Evolutionary conservation across 2,113 vertebrate species (phyloP), one percentile per base, ranked within the genome.

Genomic region (Aspidoscelis tigris): DNA sequence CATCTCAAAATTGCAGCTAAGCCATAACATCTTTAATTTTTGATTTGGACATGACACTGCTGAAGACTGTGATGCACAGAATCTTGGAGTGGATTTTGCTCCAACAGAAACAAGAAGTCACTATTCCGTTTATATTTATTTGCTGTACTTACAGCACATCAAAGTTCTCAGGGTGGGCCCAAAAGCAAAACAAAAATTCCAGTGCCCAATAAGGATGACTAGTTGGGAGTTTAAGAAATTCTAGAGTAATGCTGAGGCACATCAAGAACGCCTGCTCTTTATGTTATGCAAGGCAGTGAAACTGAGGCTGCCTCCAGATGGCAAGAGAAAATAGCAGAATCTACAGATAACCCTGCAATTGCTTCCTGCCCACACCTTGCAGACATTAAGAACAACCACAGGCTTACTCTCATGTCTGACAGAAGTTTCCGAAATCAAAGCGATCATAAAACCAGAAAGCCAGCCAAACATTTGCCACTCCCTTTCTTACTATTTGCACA

Each of bases 211-310:
- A 9, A 50, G 8, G 47, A 50, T 6, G 47, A 50, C 92, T 73
- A 91, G 87, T 83, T 90, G 86, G 11, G 92, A 93, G 91, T 93
- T 91, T 88, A 88, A 86, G 84, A 72, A 91, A 88, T 80, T 88
- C 83, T 90, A 92, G 90, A 95, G 91, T 94, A 93, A 93, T 90
- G 92, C 92, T 84, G 92, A 84, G 65, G 91, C 80, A 58, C 90
- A 86, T 91, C 88, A 90, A 87, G 88, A 16, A 90, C 90, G 88
- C 0, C 1, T 58, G 89, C 80, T 84, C 95, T 95, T 96, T 96
- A 33, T 95, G 93, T 95, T 90, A 50, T 95, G 58, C 81, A 89
- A 84, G 90, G 87, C 81, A 61, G 91, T 68, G 64, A 92, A 89
- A 88, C 33, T 33, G 33, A 33, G 33, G 33, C 33, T 92, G 93